Evolutionary conservation across 2,113 vertebrate genomes (phyloP).

Genomic region (Phylloscopus trochiloides): DNA sequence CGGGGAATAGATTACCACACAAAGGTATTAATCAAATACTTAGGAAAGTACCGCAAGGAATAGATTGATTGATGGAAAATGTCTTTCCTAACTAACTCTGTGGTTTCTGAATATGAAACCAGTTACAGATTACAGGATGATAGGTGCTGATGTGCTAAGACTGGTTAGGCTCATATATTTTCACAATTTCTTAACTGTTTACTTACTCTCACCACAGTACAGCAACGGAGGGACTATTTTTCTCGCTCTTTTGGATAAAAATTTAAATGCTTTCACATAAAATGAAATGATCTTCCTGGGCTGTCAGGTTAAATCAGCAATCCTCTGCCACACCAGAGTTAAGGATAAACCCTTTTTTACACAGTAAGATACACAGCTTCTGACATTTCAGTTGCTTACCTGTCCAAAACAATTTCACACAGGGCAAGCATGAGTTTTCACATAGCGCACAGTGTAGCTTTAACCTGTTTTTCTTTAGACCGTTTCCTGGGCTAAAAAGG

Average conservation of each 20-base stretch:
- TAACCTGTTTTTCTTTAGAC: background rate
- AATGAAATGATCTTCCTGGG: background rate
- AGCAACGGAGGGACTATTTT: background rate
- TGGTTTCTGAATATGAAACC: background rate
- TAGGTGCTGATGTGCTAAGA: background rate
- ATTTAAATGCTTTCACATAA: background rate
- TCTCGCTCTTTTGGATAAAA: background rate
- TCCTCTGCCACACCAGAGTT: background rate
- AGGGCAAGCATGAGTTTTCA: background rate
- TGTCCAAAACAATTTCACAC: background rate
- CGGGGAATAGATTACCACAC: background rate
- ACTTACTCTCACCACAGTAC: background rate
- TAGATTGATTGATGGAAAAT: background rate
- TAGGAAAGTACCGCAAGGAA: background rate
- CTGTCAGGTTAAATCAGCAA: background rate
- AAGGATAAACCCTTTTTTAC: background rate
- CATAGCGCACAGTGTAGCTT: background rate
- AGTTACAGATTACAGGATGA: background rate
- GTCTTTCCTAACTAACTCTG: background rate
- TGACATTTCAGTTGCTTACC: background rate
- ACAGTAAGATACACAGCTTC: background rate
- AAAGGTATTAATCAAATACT: background rate
- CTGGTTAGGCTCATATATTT: background rate
- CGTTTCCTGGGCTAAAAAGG: background rate
- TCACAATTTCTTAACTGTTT: conserved; percentile 27